These are phyloP conservation scores for Plodia interpunctella DNA, from an alignment of 1,140 invertebrate genomes.

Conservation along the genomic window DNA sequence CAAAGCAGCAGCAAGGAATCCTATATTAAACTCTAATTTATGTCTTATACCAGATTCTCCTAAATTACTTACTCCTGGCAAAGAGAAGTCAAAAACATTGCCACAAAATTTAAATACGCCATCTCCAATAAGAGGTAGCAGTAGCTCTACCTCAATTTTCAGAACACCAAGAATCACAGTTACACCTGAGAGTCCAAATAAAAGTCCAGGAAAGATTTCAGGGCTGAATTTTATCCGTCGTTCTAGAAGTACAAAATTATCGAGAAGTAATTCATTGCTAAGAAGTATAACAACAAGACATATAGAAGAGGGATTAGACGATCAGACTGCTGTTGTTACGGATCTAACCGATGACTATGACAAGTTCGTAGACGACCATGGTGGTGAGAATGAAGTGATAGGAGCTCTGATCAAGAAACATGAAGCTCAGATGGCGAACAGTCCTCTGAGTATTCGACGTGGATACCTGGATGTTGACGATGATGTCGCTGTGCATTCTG, in stretches of 20 bases:
- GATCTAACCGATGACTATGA: conserved; percentile 63
- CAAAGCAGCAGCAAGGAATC: conserved; percentile 47
- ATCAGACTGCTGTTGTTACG: conserved; percentile 52
- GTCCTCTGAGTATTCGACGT: conserved; percentile 70
- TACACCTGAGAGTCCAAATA: conserved; percentile 67
- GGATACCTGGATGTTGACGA: conserved; percentile 77
- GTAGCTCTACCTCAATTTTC: conserved; percentile 70
- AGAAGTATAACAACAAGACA: conserved; percentile 69
- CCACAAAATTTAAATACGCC: conserved; percentile 75
- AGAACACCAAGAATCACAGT: conserved; percentile 66
- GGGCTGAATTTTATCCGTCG: conserved; percentile 80
- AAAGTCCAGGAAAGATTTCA: conserved; percentile 73
- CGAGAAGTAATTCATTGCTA: conserved; percentile 80
- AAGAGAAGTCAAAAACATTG: conserved; percentile 78
- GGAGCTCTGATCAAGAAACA: conserved; percentile 65
- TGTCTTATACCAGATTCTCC: conserved; percentile 68
- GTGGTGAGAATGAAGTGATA: conserved; percentile 64
- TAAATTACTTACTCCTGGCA: conserved; percentile 58
- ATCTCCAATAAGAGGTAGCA: conserved; percentile 63
- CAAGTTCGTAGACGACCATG: conserved; percentile 62
- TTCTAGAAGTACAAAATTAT: conserved; percentile 84
- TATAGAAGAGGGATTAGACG: conserved; percentile 62
- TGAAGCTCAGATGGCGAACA: conserved; percentile 64
- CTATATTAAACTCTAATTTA: conserved; percentile 66
- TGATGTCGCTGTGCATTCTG: conserved; percentile 81